phyloP scores from a whole-genome alignment of 2,113 vertebrate species.

The Phylloscopus trochilus region DNA sequence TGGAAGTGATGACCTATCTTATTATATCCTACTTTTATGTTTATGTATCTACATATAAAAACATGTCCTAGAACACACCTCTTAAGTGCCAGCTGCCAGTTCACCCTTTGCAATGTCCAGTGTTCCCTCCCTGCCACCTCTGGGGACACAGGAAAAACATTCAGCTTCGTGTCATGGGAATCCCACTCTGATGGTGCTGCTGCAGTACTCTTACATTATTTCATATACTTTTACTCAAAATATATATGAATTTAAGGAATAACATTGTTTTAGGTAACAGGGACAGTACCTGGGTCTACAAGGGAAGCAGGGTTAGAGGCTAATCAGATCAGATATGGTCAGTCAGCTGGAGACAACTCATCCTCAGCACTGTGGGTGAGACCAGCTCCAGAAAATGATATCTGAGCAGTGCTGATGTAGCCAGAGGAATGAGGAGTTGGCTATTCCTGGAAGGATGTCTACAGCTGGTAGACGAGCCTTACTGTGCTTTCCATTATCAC shows the following conservation, averaged over 20 bases:
- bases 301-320: neutral
- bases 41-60: neutral
- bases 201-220: neutral
- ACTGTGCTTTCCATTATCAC: neutral
- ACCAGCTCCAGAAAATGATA: neutral
- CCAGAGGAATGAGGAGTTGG: neutral
- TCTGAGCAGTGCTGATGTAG: neutral
- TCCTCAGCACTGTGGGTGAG: neutral
- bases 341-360: neutral
- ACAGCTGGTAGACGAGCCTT: neutral
- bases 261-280: neutral
- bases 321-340: neutral
- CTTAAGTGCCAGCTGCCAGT: neutral
- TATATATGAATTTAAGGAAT: neutral
- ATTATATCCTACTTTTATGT: neutral
- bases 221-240: neutral
- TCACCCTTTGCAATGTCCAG: neutral
- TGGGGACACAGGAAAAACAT: neutral
- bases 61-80: rapidly evolving
- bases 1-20: neutral
- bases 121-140: neutral
- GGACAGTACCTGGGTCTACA: neutral
- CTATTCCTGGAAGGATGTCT: neutral
- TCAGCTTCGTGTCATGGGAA: neutral
- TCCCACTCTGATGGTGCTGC: neutral